These are phyloP conservation scores for Drosophila niveifrons DNA, from an alignment of 2,888 invertebrate genomes.

Conservation along the genomic window DNA sequence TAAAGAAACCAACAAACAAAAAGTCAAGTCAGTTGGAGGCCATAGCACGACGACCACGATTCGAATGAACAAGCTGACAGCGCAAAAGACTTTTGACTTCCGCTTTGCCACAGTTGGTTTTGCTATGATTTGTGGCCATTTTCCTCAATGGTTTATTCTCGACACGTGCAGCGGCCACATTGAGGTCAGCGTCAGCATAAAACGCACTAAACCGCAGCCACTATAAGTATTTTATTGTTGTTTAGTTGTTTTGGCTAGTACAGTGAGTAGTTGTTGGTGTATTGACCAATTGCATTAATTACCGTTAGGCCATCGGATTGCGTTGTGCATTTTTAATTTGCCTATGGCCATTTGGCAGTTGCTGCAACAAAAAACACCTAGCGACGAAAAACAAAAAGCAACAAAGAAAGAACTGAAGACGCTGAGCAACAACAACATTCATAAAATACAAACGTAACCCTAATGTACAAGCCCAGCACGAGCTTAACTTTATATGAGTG, in stretches of 20 bases:
- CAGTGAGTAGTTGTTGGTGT: slow-evolving; percentile 48
- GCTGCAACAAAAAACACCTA: slow-evolving; percentile 47
- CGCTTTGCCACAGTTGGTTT: slow-evolving; percentile 60
- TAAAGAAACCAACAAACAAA: slow-evolving; percentile 18
- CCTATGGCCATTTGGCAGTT: slow-evolving; percentile 63
- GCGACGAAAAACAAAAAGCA: slow-evolving; percentile 22
- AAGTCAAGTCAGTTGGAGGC: slow-evolving; percentile 43
- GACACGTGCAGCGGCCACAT: slow-evolving; percentile 73
- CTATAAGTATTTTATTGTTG: slow-evolving; percentile 41
- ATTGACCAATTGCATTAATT: slow-evolving; percentile 83
- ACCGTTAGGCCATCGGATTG: slow-evolving; percentile 82
- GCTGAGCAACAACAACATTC: slow-evolving; percentile 26
- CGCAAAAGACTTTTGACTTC: slow-evolving; percentile 62
- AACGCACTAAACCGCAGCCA: slow-evolving; percentile 68
- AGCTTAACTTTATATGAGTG: slow-evolving; percentile 46
- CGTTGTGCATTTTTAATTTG: slow-evolving; percentile 82
- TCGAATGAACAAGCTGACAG: slow-evolving; percentile 43
- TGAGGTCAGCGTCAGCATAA: slow-evolving; percentile 69
- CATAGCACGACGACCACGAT: slow-evolving; percentile 54
- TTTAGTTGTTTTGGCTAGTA: slow-evolving; percentile 11
- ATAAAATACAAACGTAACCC: slow-evolving; percentile 60
- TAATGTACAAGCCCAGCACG: slow-evolving; percentile 72
- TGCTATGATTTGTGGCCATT: slow-evolving; percentile 72
- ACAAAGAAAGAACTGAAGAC: slow-evolving; percentile 23
- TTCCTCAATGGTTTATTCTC: slow-evolving; percentile 65